These are phyloP conservation scores for Barbus barbus DNA, from an alignment of 2,113 vertebrate genomes.

Conservation along the genomic window DNA sequence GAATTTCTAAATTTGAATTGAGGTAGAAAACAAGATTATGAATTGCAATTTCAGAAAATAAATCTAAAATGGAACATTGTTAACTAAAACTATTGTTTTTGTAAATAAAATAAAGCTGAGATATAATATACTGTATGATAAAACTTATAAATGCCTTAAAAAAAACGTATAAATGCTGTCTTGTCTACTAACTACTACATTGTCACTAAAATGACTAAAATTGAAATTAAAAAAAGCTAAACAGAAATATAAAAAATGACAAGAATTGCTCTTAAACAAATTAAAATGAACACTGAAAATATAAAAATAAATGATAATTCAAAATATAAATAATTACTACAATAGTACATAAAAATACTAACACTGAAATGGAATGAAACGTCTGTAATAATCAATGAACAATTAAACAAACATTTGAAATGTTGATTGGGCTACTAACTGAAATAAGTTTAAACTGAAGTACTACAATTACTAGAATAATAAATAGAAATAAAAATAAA, in stretches of 20 bases:
- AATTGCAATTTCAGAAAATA: background rate
- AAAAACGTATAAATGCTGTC: background rate
- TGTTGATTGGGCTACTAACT: background rate
- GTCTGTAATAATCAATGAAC: too few species aligned
- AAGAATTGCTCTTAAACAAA: background rate
- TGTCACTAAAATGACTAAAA: background rate
- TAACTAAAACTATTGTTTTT: background rate
- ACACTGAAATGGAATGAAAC: too few species aligned
- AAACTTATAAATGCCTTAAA: too few species aligned
- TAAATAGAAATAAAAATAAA: background rate
- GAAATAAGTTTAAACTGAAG: background rate
- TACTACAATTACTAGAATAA: too few species aligned
- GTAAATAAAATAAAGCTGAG: background rate
- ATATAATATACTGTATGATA: too few species aligned
- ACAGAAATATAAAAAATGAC: background rate
- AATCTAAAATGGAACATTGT: background rate
- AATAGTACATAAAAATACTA: too few species aligned
- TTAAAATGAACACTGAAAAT: too few species aligned
- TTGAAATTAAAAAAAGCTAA: background rate
- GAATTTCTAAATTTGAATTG: background rate
- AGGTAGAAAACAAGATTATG: background rate
- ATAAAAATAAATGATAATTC: too few species aligned
- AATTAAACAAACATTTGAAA: too few species aligned
- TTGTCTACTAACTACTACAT: too few species aligned
- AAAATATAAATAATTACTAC: too few species aligned